Evolutionary conservation across 1,140 invertebrate genomes (phyloP), one percentile per base, ranked within the genome.

Genomic region (Heliothis virescens): DNA sequence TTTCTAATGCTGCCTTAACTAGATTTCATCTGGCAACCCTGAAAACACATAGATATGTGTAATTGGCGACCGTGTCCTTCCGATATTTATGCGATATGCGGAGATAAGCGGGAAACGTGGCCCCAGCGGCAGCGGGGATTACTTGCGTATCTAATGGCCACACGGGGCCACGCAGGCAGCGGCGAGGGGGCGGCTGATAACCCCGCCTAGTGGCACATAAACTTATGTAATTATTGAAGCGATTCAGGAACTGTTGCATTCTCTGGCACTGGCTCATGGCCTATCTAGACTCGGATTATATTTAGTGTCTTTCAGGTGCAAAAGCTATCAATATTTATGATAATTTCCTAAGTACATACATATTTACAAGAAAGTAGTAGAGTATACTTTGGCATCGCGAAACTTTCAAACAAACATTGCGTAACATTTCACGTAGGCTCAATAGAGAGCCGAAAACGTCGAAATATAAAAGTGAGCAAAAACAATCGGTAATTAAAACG

Each of bases 41-140:
- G 48, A 34, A 53, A 76, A 76, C 60, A 62, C 60, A 76, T 65
- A 63, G 59, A 76, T 76, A 76, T 76, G 59, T 75, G 74, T 76
- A 76, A 76, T 76, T 76, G 74, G 74, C 74, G 48, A 18, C 73
- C 60, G 60, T 76, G 74, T 76, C 47, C 67, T 76, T 53, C 41
- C 26, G 47, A 53, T 76, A 76, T 76, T 76, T 76, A 76, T 76
- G 74, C 59, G 74, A 76, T 76, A 63, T 60, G 16, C 13, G 57
- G 41, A 13, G 72, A 75, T 75, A 75, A 62, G 57, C 26, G 21
- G n/a, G 62, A 53, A 53, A 55, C 52, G 67, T 71, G 67, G 67
- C 67, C 48, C 16, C 41, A 67, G 9, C 63, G 41, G 41, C 63
- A 67, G 63, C 67, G 67, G 48, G 65, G 48, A 52, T 72, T 57